Evolutionary conservation across 2,113 vertebrate genomes (phyloP), one percentile per base, ranked within the genome.

Genomic region (Psittacara wagleri): DNA sequence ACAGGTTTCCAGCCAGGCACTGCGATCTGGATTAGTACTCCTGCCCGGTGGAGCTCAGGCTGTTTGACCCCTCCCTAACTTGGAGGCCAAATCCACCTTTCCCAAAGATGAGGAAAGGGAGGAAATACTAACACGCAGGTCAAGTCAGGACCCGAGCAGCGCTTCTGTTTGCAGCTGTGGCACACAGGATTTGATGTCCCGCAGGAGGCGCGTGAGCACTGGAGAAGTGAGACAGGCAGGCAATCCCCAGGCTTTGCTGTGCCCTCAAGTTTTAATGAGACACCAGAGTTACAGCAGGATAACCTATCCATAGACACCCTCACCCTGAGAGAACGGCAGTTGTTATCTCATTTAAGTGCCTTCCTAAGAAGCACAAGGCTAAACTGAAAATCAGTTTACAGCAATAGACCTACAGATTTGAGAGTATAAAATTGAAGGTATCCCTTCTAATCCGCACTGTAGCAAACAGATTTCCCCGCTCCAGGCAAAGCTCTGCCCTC

Each of bases 231-330:
- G 31, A 51, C 57, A 63, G 48, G 76, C 80, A 62, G 77, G 77
- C 83, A 64, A 84, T 72, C 73, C 88, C 20, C 1, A 68, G 94
- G 91, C 94, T 95, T 91, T 92, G 82, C 86, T 79, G 86, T 87
- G 92, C 91, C 52, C 43, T 88, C 44, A 1, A 2, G 39, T 70
- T 93, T 74, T 83, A 93, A 88, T 43, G 41, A 81, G 73, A n/a
- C 59, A 43, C 44, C 69, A 48, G 57, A 80, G 54, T 46, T 86
- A 37, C 8, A 84, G 73, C 29, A 73, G 51, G 24, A 31, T 59
- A 63, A 74, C 49, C 51, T 70, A 49, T 3, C 59, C 80, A 63
- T 77, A 89, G 74, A 64, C 31, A 48, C 33, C 27, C 29, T 54
- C 68, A 19, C 14, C 66, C 84, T 44, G 46, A 29, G 12, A 61